Base-by-base conservation (phyloP, 2,888 invertebrate species). In the Lithosia quadra region DNA sequence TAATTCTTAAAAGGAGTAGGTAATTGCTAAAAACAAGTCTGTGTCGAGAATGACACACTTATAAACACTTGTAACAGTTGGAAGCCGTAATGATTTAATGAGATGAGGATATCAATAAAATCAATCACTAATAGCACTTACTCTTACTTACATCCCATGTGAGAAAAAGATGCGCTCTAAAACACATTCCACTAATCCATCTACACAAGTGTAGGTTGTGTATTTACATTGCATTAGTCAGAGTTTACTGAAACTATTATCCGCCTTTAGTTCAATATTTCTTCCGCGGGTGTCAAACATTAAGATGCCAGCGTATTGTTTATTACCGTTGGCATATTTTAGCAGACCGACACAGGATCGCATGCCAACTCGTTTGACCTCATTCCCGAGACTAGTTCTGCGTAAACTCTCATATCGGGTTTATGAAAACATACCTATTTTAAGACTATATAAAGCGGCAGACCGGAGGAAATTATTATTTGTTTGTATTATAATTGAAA, bases 371-470 rank as follows among this genome's bases (percentile, higher is more conserved):
- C 88, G 88, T 89, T 89, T 92, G 93, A 94, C 94, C 94, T 91
- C 93, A 92, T 94, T 94, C 90, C 86, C 86, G 87, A 83, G 88
- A 90, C 90, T 90, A 90, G 90, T 90, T 89, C 92, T 92, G 91
- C 88, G 91, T 93, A 92, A 91, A 92, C 91, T 92, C 90, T 90
- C 91, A 91, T 92, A 92, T 93, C 90, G 91, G 87, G 85, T 88
- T 90, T 92, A 93, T 92, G 91, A 92, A 93, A 92, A 93, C 92
- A 92, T 84, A 85, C 77, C 90, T 94, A 94, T 93, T 93, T 93
- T 91, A 90, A 93, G 90, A 86, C 81, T 81, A 85, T 84, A 85
- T 89, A 89, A 86, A 88, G 86, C 86, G 79, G 81, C 89, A 88
- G 88, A 90, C 88, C 86, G 87, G 88, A 89, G 84, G 87, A 87